Base-by-base conservation (phyloP, 2,888 invertebrate genomes). In the Strigamia crassipes region DNA sequence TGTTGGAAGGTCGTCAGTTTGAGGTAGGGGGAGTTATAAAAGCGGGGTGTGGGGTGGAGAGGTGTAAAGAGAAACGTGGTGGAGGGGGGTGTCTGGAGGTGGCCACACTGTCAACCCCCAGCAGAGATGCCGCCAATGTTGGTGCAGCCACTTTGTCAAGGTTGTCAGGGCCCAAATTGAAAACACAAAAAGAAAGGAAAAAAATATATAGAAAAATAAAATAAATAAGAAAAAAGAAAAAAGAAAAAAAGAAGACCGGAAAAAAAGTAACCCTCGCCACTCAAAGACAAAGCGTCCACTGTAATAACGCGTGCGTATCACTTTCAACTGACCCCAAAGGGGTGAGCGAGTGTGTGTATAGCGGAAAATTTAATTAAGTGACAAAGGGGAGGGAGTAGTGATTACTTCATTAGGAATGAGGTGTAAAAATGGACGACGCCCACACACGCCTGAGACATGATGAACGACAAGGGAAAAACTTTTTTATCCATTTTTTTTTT, bases 91-190 rank as follows among this genome's bases (percentile, higher is more conserved):
- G 21, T 78, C 23, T 38, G 38, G 79, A 78, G 41, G 42, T 42
- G 42, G 79, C 42, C 79, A 78, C 41, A 78, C 79, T 78, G 79
- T 78, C 79, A 78, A 78, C 79, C 41, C 42, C 42, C 73, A 73
- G 73, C 73, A 73, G 73, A 73, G 38, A 78, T 78, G 79, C 41
- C 79, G 42, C 79, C 79, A 78, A 78, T 42, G 73, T 73, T 73
- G 73, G 73, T 73, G 42, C 79, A 78, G 42, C 79, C 79, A 78
- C 79, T 78, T 78, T 78, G 79, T 78, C 79, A 78, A 42, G 79
- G 79, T 78, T 78, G 79, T 78, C 79, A 78, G 73, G 31, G 73
- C 27, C 73, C 73, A 73, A 73, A 73, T 78, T 78, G 38, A 38
- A 78, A 78, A 78, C 79, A 42, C 79, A 42, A 78, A 78, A 42